Evolutionary conservation across 2,888 invertebrate genomes (phyloP).

Genomic region (Lampropteryx suffumata): DNA sequence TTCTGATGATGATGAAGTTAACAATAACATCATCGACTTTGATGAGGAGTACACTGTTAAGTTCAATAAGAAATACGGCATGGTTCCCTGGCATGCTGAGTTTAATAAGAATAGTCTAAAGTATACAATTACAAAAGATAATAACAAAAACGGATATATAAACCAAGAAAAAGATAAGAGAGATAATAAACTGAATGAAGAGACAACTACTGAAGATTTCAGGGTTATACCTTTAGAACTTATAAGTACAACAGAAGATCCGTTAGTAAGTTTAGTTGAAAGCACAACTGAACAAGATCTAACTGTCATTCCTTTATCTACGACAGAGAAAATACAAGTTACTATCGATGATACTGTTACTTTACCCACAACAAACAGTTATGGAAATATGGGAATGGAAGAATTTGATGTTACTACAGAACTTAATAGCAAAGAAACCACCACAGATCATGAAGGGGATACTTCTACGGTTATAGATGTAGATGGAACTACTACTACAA

Average conservation of each 20-base stretch:
- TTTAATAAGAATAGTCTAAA: slow-evolving; percentile 63
- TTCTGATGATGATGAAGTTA: slow-evolving; percentile 46
- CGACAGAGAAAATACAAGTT: slow-evolving; percentile 53
- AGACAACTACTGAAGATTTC: slow-evolving; percentile 56
- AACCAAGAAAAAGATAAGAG: slow-evolving; percentile 30
- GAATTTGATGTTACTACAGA: slow-evolving; percentile 35
- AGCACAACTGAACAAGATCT: slow-evolving; percentile 66
- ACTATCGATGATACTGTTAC: slow-evolving; percentile 58
- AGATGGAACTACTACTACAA: background rate
- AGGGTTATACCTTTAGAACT: slow-evolving; percentile 73
- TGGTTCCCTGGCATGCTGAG: slow-evolving; percentile 53
- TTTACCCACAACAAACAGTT: slow-evolving; percentile 55
- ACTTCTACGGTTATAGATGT: slow-evolving; percentile 18
- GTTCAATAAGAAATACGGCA: slow-evolving; percentile 62
- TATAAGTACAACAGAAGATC: slow-evolving; percentile 67
- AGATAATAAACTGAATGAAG: slow-evolving; percentile 31
- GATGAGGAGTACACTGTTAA: slow-evolving; percentile 67
- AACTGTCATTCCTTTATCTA: slow-evolving; percentile 68
- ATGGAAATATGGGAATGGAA: too few species aligned
- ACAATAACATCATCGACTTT: slow-evolving; percentile 72
- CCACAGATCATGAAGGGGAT: slow-evolving; percentile 26
- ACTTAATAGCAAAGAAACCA: slow-evolving; percentile 21
- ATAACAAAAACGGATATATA: slow-evolving; percentile 26
- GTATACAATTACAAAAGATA: slow-evolving; percentile 60
- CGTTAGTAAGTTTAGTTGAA: slow-evolving; percentile 53